Evolutionary conservation across 2,888 invertebrate species (phyloP).

Genomic region (Trissolcus japonicus): DNA sequence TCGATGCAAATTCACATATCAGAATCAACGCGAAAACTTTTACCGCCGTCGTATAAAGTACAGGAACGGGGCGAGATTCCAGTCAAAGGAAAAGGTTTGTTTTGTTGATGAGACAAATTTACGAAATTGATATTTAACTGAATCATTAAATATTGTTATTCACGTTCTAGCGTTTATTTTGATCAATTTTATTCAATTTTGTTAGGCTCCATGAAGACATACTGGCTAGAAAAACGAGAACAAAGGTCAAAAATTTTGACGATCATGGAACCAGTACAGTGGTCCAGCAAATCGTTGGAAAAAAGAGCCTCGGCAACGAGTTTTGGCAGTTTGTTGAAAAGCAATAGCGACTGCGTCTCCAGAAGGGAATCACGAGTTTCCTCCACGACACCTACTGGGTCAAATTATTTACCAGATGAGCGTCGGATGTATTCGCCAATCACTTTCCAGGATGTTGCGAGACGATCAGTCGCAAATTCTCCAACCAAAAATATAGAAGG

Average conservation of each 20-base stretch:
- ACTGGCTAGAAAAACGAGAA: conserved; percentile 88
- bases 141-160: too few relatives aligned
- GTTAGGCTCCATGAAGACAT: conserved; percentile 90
- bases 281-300: conserved; percentile 76
- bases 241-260: conserved; percentile 77
- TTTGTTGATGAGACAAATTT: too few relatives aligned
- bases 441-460: conserved; percentile 88
- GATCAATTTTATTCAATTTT: not conserved
- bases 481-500: conserved; percentile 79
- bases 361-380: conserved; percentile 61
- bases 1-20: conserved; percentile 97
- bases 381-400: conserved; percentile 62
- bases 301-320: conserved; percentile 62
- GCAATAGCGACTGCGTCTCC: conserved; percentile 49
- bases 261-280: conserved; percentile 67
- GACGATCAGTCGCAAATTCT: conserved; percentile 87
- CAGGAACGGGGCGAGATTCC: conserved; percentile 89
- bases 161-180: too few relatives aligned
- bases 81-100: conserved; percentile 91
- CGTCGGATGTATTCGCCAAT: conserved; percentile 88
- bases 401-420: conserved; percentile 78
- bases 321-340: conserved; percentile 42
- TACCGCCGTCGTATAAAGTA: conserved; percentile 86
- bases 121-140: too few relatives aligned
- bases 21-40: conserved; percentile 87